Evolutionary conservation across 1,140 invertebrate genomes (phyloP).

Genomic region (Pachypeltis micranthus): DNA sequence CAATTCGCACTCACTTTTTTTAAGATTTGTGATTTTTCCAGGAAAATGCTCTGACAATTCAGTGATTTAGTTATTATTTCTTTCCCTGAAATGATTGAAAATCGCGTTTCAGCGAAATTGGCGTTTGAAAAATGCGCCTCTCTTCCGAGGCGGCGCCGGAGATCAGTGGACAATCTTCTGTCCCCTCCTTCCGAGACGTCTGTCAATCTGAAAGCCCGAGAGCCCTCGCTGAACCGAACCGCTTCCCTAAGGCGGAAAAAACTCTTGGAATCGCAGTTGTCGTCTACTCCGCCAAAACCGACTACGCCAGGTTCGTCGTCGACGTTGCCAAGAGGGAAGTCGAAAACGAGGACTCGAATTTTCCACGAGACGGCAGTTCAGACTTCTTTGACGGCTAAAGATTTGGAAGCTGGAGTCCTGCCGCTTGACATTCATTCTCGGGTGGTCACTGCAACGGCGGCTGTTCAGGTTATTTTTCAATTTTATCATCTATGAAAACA

Average conservation of each 20-base stretch:
- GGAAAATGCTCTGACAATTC: no score
- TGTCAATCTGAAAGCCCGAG: conserved; percentile 31
- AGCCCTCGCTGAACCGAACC: conserved; percentile 31
- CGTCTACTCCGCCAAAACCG: neutral
- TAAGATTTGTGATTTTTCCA: no score
- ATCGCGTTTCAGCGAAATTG: conserved; percentile 36
- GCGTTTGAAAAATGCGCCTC: conserved; percentile 60
- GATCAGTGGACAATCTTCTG: conserved; percentile 23
- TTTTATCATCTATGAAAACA: no score
- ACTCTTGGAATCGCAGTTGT: conserved; percentile 12
- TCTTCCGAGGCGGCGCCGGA: conserved; percentile 49
- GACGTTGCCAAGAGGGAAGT: conserved; percentile 25
- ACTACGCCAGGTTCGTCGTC: conserved; percentile 34
- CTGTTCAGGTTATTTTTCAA: conserved; percentile 22
- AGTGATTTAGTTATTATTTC: no score
- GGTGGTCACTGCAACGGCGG: conserved; percentile 21
- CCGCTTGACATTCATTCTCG: conserved; percentile 19
- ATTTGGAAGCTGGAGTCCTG: conserved; percentile 51
- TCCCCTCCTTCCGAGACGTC: conserved; percentile 16
- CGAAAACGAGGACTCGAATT: conserved; percentile 46
- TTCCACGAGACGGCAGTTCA: conserved; percentile 65
- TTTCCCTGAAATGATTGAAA: no score
- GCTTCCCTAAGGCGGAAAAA: conserved; percentile 31
- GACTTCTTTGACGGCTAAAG: conserved; percentile 54
- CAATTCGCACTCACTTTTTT: no score